Percentiles rank a stretch among this genome's conserved stretches.
phyloP scores from a whole-genome alignment of 2,113 vertebrate genomes.

The Burhinus oedicnemus region DNA sequence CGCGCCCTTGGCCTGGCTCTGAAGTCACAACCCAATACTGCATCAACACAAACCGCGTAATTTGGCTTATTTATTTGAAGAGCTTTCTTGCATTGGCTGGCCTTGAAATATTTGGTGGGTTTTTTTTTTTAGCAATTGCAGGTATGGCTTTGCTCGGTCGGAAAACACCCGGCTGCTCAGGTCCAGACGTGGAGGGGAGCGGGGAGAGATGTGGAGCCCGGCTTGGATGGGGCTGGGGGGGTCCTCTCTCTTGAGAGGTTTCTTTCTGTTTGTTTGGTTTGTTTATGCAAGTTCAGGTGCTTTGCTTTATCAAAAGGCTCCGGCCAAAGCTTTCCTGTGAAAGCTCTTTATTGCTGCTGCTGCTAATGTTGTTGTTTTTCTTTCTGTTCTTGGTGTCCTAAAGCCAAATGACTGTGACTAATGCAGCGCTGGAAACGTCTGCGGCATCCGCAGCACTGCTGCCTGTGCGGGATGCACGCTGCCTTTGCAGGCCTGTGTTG shows the following conservation, averaged over 20 bases:
- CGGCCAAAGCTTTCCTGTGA: background rate
- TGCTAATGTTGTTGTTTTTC: background rate
- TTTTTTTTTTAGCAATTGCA: background rate
- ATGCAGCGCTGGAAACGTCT: background rate
- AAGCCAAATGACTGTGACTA: constrained; percentile 26
- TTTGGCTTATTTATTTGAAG: background rate
- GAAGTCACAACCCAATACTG: background rate
- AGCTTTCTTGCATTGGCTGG: background rate
- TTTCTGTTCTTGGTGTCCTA: constrained; percentile 23
- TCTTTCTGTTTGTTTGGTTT: background rate
- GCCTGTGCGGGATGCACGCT: background rate
- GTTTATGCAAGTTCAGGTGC: background rate
- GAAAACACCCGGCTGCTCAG: background rate
- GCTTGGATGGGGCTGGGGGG: no score
- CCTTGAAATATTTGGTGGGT: rapidly evolving
- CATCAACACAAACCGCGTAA: background rate
- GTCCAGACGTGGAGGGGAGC: rapidly evolving
- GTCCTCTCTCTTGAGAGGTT: background rate
- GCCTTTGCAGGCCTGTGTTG: background rate
- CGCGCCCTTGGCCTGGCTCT: background rate
- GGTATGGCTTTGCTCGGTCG: background rate
- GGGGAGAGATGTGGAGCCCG: rapidly evolving
- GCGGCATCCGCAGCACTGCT: background rate
- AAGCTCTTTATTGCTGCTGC: constrained; percentile 4
- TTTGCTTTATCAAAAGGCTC: background rate